phyloP scores from a whole-genome alignment of 2,113 vertebrate genomes.

The Gymnobelideus leadbeateri region DNA sequence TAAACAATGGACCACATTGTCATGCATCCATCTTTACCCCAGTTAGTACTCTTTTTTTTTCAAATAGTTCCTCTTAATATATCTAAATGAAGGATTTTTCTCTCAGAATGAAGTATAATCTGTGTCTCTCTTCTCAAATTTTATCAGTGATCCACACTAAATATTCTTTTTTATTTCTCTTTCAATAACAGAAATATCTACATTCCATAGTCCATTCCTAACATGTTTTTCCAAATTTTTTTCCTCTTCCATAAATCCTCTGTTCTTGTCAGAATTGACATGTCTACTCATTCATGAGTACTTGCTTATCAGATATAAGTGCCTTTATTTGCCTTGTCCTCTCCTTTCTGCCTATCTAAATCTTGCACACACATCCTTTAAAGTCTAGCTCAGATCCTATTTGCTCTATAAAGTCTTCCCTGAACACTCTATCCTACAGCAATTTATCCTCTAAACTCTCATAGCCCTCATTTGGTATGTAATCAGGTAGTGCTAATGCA shows the following conservation, averaged over 20 bases:
- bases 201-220: neutral
- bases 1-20: too few relatives aligned
- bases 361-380: neutral
- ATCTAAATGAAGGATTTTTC: too few relatives aligned
- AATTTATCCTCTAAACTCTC: neutral
- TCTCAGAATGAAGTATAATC: neutral
- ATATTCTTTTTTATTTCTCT: neutral
- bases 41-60: too few relatives aligned
- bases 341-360: neutral
- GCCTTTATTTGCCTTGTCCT: neutral
- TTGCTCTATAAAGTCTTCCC: neutral
- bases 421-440: neutral
- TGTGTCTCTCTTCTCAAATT: neutral
- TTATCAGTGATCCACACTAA: neutral
- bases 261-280: neutral
- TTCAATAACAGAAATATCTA: neutral
- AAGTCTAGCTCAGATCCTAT: neutral
- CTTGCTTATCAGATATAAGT: neutral
- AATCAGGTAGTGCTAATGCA: neutral
- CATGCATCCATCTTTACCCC: too few relatives aligned
- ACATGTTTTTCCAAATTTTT: neutral
- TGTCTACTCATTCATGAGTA: neutral
- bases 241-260: too few relatives aligned
- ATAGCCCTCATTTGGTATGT: neutral
- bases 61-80: too few relatives aligned